Percentiles rank a stretch among this genome's conserved stretches.
Conservation (phyloP, 2,113 vertebrate species). For the Antechinus flavipes region DNA sequence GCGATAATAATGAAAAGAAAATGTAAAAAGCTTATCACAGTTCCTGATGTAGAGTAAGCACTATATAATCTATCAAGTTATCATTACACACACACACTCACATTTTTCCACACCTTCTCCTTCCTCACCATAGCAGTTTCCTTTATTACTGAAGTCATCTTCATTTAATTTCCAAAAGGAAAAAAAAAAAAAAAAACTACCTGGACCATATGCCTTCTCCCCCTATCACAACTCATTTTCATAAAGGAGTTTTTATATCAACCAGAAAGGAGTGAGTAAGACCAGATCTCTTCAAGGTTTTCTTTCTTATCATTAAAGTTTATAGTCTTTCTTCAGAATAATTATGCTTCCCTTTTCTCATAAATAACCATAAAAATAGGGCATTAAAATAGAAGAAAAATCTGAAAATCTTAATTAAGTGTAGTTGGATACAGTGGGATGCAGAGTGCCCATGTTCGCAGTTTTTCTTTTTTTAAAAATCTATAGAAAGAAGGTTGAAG, state of each 20-base stretch:
- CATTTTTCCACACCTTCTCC: background rate
- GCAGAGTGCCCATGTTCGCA: background rate
- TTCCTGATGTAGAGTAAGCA: background rate
- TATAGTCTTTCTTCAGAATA: background rate
- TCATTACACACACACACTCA: background rate
- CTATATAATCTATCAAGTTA: background rate
- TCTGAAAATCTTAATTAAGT: conserved; percentile 41
- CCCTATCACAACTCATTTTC: background rate
- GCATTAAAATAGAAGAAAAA: background rate
- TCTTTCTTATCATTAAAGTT: background rate
- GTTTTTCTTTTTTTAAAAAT: background rate
- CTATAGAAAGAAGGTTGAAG: conserved; percentile 23
- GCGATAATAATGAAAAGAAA: background rate
- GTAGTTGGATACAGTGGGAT: fast-evolving
- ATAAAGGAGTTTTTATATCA: background rate
- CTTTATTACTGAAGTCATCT: background rate
- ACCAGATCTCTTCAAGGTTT: background rate
- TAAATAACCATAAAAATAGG: background rate
- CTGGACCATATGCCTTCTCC: background rate
- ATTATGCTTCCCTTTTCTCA: background rate
- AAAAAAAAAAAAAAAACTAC: background rate
- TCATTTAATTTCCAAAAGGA: background rate
- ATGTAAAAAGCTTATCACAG: background rate
- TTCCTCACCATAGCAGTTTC: background rate
- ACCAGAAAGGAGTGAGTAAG: background rate